Percentiles rank a stretch among this genome's conserved stretches.
Evolutionary conservation across 2,888 invertebrate species (phyloP).

Genomic region (Brachyopa scutellaris): DNA sequence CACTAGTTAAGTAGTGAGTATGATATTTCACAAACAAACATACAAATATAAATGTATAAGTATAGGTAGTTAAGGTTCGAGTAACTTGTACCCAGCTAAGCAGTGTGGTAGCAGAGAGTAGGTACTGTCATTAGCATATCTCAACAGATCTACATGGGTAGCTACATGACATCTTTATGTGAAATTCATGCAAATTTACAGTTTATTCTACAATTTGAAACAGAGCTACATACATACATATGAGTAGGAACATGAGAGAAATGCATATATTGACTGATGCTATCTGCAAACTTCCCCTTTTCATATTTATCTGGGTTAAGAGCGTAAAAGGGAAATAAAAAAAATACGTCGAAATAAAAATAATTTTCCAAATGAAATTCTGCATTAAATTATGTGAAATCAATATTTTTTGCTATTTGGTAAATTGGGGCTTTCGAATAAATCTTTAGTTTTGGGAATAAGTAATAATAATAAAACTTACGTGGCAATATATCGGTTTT

Average conservation of each 20-base stretch:
- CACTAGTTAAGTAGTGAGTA: slow-evolving; percentile 9
- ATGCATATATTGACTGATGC: slow-evolving; percentile 64
- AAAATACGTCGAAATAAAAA: slow-evolving; percentile 3
- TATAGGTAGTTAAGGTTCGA: too few relatives aligned
- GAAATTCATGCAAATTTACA: slow-evolving; percentile 80
- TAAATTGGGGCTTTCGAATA: too few relatives aligned
- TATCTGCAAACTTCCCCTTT: slow-evolving; percentile 64
- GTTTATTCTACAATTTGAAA: slow-evolving; percentile 69
- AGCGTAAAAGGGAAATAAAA: slow-evolving; percentile 3
- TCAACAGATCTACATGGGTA: slow-evolving; percentile 74
- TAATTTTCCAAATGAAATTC: background rate
- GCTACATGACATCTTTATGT: slow-evolving; percentile 80
- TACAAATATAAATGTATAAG: too few relatives aligned
- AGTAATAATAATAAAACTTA: too few relatives aligned
- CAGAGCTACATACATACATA: slow-evolving; percentile 25
- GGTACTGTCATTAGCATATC: slow-evolving; percentile 69
- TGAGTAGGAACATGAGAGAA: slow-evolving; percentile 16
- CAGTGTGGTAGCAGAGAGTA: slow-evolving; percentile 23
- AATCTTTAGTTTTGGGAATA: too few relatives aligned
- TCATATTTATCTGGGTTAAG: slow-evolving; percentile 64
- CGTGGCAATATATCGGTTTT: too few relatives aligned
- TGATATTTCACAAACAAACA: slow-evolving; percentile 26
- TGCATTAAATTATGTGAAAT: slow-evolving; percentile 1
- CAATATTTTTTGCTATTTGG: background rate
- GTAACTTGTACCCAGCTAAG: slow-evolving; percentile 24